phyloP scores from a whole-genome alignment of 2,113 vertebrate species.

The Anas platyrhynchos region DNA sequence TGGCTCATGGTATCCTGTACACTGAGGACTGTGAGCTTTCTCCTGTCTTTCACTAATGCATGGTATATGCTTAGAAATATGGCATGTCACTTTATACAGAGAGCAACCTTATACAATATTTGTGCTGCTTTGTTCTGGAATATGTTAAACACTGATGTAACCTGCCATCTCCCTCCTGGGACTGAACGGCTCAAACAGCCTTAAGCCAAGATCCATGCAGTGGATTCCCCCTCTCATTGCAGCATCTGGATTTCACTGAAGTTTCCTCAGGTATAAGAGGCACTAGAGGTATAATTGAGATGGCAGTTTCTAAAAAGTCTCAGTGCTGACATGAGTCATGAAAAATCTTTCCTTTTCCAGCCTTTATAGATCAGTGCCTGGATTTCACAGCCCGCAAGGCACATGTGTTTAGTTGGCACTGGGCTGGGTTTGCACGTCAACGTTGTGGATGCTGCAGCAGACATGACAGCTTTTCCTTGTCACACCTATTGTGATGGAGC shows the following conservation, averaged over 20 bases:
- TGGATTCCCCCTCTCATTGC: neutral
- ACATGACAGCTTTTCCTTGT: neutral
- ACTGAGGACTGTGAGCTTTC: neutral
- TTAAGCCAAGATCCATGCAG: neutral
- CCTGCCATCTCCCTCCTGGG: neutral
- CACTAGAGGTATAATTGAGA: neutral
- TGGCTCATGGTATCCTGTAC: neutral
- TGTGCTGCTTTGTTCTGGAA: neutral
- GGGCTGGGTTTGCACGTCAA: neutral
- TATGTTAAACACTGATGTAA: neutral
- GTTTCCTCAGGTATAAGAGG: neutral
- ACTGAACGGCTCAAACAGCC: neutral
- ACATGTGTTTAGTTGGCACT: neutral
- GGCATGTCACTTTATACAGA: neutral
- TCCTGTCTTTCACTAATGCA: rapidly evolving
- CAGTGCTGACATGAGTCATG: neutral
- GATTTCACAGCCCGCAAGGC: neutral
- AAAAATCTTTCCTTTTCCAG: neutral
- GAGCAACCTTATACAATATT: neutral
- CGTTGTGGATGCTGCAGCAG: neutral
- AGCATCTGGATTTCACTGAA: neutral
- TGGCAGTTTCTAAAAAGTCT: neutral
- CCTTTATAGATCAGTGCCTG: neutral
- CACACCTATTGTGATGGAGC: neutral
- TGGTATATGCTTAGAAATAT: neutral